These are phyloP conservation scores for Salminus brasiliensis DNA, from an alignment of 2,113 vertebrate genomes.

Conservation along the genomic window DNA sequence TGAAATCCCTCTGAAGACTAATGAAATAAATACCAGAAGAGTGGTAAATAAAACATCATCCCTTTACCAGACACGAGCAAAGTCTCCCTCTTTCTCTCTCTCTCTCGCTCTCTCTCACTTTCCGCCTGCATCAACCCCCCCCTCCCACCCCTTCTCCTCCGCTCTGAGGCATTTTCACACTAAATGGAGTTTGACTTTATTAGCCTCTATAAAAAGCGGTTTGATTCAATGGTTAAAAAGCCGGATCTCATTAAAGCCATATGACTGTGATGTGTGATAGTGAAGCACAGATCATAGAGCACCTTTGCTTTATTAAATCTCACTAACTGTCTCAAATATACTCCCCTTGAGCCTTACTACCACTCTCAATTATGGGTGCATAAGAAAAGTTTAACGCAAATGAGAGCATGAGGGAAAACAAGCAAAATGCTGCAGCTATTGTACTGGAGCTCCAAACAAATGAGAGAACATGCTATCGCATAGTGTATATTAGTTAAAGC, in stretches of 20 bases:
- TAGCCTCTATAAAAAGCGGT: slow-evolving; percentile 57
- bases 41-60: slow-evolving; percentile 60
- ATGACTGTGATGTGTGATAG: slow-evolving; percentile 45
- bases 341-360: slow-evolving; percentile 17
- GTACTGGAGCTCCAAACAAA: neutral
- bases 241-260: slow-evolving; percentile 66
- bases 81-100: slow-evolving; percentile 50
- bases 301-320: slow-evolving; percentile 43
- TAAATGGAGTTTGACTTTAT: slow-evolving; percentile 69
- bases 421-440: neutral
- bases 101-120: slow-evolving; percentile 13
- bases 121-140: neutral
- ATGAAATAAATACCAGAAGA: slow-evolving; percentile 43
- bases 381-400: neutral
- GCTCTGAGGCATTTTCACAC: slow-evolving; percentile 57
- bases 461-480: neutral
- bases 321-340: slow-evolving; percentile 22
- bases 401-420: neutral
- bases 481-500: neutral
- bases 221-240: slow-evolving; percentile 60
- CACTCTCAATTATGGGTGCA: slow-evolving; percentile 1
- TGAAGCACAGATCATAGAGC: slow-evolving; percentile 44
- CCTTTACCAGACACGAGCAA: slow-evolving; percentile 16
- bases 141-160: slow-evolving; percentile 6
- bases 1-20: slow-evolving; percentile 52